phyloP scores from a whole-genome alignment of 2,797 vertebrate genomes.

The Arctocebus calabarensis region DNA sequence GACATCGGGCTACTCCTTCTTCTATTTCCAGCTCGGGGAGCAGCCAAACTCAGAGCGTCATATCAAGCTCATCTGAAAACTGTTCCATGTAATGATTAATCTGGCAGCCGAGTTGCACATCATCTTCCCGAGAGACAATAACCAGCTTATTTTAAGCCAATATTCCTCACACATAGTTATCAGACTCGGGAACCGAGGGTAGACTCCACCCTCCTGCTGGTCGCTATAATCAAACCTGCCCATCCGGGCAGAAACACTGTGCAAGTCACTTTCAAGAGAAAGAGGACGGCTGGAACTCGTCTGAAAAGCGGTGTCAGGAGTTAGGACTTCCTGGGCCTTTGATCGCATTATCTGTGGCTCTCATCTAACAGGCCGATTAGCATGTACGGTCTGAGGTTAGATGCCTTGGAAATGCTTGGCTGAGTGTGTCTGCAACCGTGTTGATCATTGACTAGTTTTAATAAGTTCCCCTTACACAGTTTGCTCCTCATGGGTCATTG shows the following conservation, averaged over 20 bases:
- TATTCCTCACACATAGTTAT: not conserved
- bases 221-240: not conserved
- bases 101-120: not conserved
- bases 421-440: rapidly evolving
- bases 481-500: not conserved
- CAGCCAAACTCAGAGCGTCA: not conserved
- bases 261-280: not conserved
- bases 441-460: slow-evolving; percentile 58
- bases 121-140: not conserved
- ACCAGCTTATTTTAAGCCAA: not conserved
- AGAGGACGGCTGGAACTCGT: not conserved
- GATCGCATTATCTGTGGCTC: slow-evolving; percentile 57
- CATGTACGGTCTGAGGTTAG: not conserved
- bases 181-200: not conserved
- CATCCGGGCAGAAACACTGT: not conserved
- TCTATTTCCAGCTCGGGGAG: not conserved
- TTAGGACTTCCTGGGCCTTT: slow-evolving; percentile 38
- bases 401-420: not conserved
- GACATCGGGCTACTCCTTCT: not conserved
- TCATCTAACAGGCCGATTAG: not conserved
- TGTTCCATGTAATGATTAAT: not conserved
- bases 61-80: not conserved
- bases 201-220: not conserved
- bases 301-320: not conserved
- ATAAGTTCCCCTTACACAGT: not conserved